Conservation (phyloP, 23 tunicate species). For the Trididemnum miniatum region DNA sequence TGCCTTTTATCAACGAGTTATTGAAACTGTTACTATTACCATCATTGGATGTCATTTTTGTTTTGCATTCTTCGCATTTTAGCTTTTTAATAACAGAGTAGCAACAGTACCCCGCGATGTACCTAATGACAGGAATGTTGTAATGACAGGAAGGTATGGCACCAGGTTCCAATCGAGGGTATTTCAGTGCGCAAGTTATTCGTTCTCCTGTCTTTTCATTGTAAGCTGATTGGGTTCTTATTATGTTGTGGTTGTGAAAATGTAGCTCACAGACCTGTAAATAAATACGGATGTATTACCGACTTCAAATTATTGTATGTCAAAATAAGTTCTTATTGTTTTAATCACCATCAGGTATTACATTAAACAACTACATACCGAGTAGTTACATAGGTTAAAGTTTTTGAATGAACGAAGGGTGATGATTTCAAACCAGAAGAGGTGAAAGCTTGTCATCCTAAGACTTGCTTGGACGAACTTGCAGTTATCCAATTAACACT, state of each 20-base stretch:
- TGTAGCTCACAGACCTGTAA: constrained; percentile 22
- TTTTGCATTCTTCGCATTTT: constrained; percentile 13
- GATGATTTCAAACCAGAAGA: neutral
- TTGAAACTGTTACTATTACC: neutral
- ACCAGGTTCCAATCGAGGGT: neutral
- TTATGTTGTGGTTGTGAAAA: constrained; percentile 2
- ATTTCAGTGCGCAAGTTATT: neutral
- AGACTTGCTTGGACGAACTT: too few species aligned
- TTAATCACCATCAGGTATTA: neutral
- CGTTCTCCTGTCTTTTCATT: constrained; percentile 9
- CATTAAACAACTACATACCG: too few species aligned
- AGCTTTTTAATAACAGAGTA: constrained; percentile 21
- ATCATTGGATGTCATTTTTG: neutral
- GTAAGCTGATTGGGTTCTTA: constrained; percentile 1
- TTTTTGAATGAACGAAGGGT: neutral
- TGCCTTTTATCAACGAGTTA: constrained; percentile 8
- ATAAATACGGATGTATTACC: neutral
- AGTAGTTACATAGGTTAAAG: neutral
- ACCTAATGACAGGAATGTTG: constrained; percentile 16
- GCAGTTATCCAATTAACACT: neutral
- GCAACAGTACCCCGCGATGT: constrained; percentile 24
- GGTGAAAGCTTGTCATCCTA: neutral
- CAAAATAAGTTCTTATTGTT: neutral
- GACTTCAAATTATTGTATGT: neutral
- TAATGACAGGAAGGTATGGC: constrained; percentile 11